Evolutionary conservation across 2,888 invertebrate genomes (phyloP), one percentile per base, ranked within the genome.

Genomic region (Caenorhabditis zanzibari): DNA sequence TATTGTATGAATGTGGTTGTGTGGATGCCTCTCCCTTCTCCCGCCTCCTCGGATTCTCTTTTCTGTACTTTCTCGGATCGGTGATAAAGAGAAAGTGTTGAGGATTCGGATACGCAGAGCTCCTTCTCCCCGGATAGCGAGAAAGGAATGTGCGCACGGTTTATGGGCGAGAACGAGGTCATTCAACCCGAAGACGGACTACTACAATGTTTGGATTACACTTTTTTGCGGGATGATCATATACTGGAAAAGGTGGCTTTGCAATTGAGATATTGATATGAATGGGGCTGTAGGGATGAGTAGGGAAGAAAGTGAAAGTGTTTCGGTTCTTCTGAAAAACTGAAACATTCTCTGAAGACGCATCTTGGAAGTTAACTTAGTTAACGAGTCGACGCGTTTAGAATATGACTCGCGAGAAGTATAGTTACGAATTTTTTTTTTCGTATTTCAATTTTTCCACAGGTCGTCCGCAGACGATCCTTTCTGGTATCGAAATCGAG

Each of bases 91-190:
- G 28, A 76, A 26, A 76, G 68, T 61, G 59, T 26, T 24, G 19
- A 10, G 16, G 61, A 47, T 3, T 26, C 7, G 2, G 77, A 77
- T 61, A 71, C 77, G 54, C 52, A 77, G 71, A 68, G 49, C 41
- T 38, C 38, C n/a, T n/a, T 32, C 5, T 7, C 44, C 47, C 14
- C 58, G 66, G 72, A 72, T 71, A 22, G 63, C 74, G 64, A 64
- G 74, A 64, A 74, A 76, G 76, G 77, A 71, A 77, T 68, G 76
- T 44, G 75, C 71, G 77, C 77, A 71, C 77, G 77, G 77, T 77
- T 77, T 77, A 77, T 77, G 77, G 69, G 56, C 69, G 71, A 77
- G 77, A 77, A 77, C 77, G 77, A 77, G 77, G 77, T 77, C 77
- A 77, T 38, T 63, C 32, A 54, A 28, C 49, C 69, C 69, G 77